Evolutionary conservation across 2,797 vertebrate genomes (phyloP).

Genomic region (Cottoperca gobio): DNA sequence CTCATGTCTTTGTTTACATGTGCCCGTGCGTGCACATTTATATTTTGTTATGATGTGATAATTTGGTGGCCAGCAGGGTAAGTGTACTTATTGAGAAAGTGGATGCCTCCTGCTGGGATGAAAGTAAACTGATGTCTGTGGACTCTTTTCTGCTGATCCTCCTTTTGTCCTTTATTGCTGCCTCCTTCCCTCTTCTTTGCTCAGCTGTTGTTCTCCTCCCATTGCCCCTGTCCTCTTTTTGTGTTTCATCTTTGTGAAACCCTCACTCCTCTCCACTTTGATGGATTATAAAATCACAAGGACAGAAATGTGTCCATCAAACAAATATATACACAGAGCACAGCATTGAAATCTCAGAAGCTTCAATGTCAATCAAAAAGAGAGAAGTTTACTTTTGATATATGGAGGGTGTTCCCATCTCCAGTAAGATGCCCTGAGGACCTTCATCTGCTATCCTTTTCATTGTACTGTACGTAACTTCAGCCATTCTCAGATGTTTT

Average conservation of each 20-base stretch:
- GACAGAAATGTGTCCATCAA: not conserved
- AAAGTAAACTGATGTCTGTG: slow-evolving; percentile 52
- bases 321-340: slow-evolving; percentile 1
- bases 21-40: slow-evolving; percentile 15
- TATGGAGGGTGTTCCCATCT: slow-evolving; percentile 5
- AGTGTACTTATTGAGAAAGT: slow-evolving; percentile 27
- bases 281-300: slow-evolving; percentile 40
- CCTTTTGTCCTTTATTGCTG: slow-evolving; percentile 48
- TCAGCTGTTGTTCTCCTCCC: slow-evolving; percentile 34
- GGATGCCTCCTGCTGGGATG: slow-evolving; percentile 51
- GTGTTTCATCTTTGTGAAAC: slow-evolving; percentile 21
- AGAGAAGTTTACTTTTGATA: not conserved
- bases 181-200: slow-evolving; percentile 34
- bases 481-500: not conserved
- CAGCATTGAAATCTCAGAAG: not conserved
- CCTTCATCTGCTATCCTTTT: not conserved
- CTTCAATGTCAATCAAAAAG: not conserved
- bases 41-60: slow-evolving; percentile 18
- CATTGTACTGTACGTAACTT: slow-evolving; percentile 5
- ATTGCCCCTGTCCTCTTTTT: slow-evolving; percentile 1
- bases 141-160: slow-evolving; percentile 45
- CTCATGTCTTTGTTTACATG: slow-evolving; percentile 37
- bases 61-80: slow-evolving; percentile 13
- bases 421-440: not conserved
- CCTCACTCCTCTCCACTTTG: slow-evolving; percentile 23